Evolutionary conservation across 2,113 vertebrate species (phyloP), one percentile per base, ranked within the genome.

Genomic region (Isichthys henryi): DNA sequence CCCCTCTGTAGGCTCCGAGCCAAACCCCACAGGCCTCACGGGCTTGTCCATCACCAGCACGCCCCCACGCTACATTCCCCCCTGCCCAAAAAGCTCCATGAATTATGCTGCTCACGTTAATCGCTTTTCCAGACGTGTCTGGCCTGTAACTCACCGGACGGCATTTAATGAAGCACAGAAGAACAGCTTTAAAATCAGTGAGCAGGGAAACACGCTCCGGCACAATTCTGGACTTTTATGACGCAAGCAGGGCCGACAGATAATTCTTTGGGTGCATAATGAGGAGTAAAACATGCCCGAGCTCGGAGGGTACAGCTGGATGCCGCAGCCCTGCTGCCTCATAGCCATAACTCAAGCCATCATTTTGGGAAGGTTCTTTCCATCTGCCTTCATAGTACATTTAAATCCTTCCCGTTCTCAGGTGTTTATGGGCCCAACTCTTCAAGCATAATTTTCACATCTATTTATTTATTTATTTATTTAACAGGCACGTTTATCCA

Each of bases 21-120:
- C 88, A 88, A 49, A 35, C 70, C 62, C 45, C 87, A 21, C 6
- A 88, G 88, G 0, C 17, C 49, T 77, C 45, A 10, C 17, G 48
- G 45, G 45, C 66, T 77, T 88, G 45, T 88, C 88, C 46, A 27
- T 74, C 88, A 88, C 23, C 21, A n/a, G 2, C 17, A 31, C 39
- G n/a, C 53, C 66, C 66, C 88, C 39, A 43, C 9, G 35, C 87
- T 1, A 8, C 9, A 43, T 88, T 46, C 87, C 35, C 53, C 39
- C 2, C 35, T n/a, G 56, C 21, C 66, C 66, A 77, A 10, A 46
- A 53, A 74, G 43, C 39, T 35, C n/a, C 27, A 3, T 88, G 45
- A 88, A 50, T 77, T 80, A 88, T 35, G 45, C 43, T 48, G n/a
- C 88, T 88, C 62, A 21, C n/a, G 23, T 21, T 80, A 66, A 88